Evolutionary conservation across 2,888 invertebrate genomes (phyloP).

Genomic region (Hesperia comma): DNA sequence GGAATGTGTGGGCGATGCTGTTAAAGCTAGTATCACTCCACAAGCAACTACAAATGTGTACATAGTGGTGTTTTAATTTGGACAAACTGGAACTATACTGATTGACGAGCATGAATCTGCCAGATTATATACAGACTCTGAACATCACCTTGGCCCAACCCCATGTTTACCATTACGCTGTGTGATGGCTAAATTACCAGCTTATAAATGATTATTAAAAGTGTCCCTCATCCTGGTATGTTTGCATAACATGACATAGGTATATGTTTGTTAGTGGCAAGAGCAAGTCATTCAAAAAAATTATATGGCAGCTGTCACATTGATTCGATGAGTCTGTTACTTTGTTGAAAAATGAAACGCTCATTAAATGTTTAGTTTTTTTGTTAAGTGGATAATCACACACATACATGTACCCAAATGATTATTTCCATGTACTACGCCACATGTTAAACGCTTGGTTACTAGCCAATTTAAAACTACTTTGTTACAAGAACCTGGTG

Average conservation of each 20-base stretch:
- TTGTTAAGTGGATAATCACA: neutral
- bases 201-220: constrained; percentile 52
- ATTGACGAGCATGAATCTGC: neutral
- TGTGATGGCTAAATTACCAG: constrained; percentile 54
- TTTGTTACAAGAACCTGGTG: too few relatives aligned
- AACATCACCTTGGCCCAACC: constrained; percentile 48
- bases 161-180: constrained; percentile 41
- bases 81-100: constrained; percentile 4
- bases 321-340: constrained; percentile 6
- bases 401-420: too few relatives aligned
- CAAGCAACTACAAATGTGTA: neutral
- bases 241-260: constrained; percentile 38
- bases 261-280: constrained; percentile 45
- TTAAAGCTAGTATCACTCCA: constrained; percentile 13
- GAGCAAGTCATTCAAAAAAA: constrained; percentile 57
- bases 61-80: constrained; percentile 24
- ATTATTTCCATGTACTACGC: too few relatives aligned
- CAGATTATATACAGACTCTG: constrained; percentile 50
- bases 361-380: neutral
- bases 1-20: constrained; percentile 40
- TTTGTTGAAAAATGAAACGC: constrained; percentile 4
- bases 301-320: constrained; percentile 42
- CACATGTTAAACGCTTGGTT: too few relatives aligned
- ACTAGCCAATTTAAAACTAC: too few relatives aligned
- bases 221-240: constrained; percentile 47